phyloP scores from a whole-genome alignment of 2,797 vertebrate species.

The Cuniculus paca region DNA sequence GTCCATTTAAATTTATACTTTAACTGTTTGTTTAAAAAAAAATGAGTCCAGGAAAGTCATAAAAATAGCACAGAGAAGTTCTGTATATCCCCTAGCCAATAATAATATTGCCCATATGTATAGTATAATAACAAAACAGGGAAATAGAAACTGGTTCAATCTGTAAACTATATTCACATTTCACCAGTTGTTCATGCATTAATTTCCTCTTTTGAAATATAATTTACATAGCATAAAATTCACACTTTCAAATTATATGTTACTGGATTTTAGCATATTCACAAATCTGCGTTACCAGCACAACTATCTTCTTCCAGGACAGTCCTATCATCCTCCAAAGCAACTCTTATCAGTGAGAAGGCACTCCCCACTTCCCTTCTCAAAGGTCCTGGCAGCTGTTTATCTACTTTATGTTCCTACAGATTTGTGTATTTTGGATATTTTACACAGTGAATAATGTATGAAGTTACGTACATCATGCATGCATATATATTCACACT shows the following conservation, averaged over 20 bases:
- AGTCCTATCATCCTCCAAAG: background rate
- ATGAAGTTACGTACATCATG: background rate
- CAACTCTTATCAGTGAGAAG: background rate
- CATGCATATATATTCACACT: background rate
- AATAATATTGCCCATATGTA: background rate
- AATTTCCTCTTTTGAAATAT: background rate
- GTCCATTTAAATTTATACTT: background rate
- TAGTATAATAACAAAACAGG: background rate
- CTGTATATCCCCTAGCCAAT: rapidly evolving
- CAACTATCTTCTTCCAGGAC: background rate
- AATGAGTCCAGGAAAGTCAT: background rate
- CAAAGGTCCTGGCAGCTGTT: background rate
- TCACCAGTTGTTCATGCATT: background rate
- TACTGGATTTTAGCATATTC: background rate
- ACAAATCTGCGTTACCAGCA: background rate
- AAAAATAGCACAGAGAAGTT: background rate
- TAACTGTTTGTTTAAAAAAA: background rate
- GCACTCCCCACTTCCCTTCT: background rate
- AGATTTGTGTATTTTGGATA: background rate
- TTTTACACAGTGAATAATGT: background rate
- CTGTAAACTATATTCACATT: background rate
- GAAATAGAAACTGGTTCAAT: background rate
- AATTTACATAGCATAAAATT: background rate
- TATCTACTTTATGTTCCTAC: background rate
- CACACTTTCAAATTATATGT: background rate